Evolutionary conservation across 2,113 vertebrate species (phyloP), one percentile per base, ranked within the genome.

Genomic region (Chloebia gouldiae): DNA sequence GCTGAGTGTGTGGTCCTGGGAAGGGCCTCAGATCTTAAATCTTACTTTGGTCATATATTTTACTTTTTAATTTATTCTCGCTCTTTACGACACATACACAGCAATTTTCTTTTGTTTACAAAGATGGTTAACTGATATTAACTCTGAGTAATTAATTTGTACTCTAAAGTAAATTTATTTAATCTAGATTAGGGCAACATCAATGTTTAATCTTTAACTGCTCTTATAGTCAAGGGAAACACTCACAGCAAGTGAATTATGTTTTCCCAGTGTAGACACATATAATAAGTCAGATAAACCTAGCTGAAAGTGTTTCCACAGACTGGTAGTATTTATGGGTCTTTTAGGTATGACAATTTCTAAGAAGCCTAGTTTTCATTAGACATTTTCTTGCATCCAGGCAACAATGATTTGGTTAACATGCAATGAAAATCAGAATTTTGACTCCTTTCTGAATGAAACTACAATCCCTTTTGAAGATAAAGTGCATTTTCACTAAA

Each of bases 21-120:
- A 76, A 40, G 33, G 20, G 6, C 2, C 23, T 50, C 0, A 0
- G 33, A 66, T 1, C 7, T 65, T 31, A 69, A 78, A 73, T 7
- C 3, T 47, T 45, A 68, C 5, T 60, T 78, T 12, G 45, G 40
- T 9, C 1, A 42, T 1, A 30, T 7, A 60, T 81, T 63, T 59
- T 72, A 42, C 3, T 11, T 81, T 84, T 44, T 11, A 39, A 35
- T 75, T 79, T 75, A 40, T 75, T 88, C 30, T 60, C 10, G 31
- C 5, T 72, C 16, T 50, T 80, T 87, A 64, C 3, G 47, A 30
- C 19, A 7, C 1, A 24, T 37, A 45, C 15, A 56, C 10, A 53
- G 25, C 10, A 87, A 35, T 69, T 61, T 49, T 40, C 9, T 64
- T 72, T 5, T 54, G 6, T 69, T 90, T 81, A 44, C 22, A 31